Evolutionary conservation across 2,113 vertebrate species (phyloP).

Genomic region (Bufo bufo): DNA sequence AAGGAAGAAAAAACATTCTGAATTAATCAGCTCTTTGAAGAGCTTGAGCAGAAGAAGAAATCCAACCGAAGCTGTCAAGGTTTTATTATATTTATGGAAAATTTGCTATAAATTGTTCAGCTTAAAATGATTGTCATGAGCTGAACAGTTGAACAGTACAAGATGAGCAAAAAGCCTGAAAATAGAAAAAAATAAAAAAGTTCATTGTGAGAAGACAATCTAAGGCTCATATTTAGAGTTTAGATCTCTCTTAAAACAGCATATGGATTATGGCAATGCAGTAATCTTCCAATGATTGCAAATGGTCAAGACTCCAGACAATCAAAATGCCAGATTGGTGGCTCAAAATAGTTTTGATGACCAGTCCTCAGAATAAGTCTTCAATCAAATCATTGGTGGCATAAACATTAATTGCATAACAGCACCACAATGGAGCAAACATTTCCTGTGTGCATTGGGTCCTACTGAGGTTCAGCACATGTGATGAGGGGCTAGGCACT

Average conservation of each 20-base stretch:
- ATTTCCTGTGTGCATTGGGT: no score
- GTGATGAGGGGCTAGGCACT: no score
- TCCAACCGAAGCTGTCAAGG: constrained; percentile 45
- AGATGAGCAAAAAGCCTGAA: constrained; percentile 13
- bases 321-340: background rate
- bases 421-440: no score
- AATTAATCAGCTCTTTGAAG: constrained; percentile 51
- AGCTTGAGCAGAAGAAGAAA: constrained; percentile 24
- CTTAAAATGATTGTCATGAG: constrained; percentile 46
- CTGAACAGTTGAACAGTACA: constrained; percentile 14
- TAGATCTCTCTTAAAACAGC: background rate
- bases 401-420: no score
- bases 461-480: no score
- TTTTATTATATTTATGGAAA: constrained; percentile 47
- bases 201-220: background rate
- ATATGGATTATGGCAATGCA: background rate
- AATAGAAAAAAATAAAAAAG: constrained; percentile 37
- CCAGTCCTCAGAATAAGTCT: no score
- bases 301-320: background rate
- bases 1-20: constrained; percentile 32
- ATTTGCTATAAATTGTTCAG: constrained; percentile 44
- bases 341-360: background rate
- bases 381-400: no score
- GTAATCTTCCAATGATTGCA: background rate
- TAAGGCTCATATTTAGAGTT: background rate